Base-by-base conservation (phyloP, 2,113 vertebrate genomes). In the Hemiscyllium ocellatum region DNA sequence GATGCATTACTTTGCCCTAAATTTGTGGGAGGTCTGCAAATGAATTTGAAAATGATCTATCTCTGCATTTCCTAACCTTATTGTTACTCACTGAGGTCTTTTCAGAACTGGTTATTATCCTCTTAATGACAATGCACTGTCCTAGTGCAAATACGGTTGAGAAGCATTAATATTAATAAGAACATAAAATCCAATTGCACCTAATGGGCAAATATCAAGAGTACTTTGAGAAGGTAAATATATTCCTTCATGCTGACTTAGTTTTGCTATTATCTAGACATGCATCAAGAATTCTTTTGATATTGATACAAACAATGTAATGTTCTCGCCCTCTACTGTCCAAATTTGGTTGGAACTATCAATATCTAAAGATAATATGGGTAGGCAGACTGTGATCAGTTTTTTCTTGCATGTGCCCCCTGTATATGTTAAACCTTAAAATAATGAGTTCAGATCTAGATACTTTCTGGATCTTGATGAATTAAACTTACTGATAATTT, bases 1-100 rank as follows among this genome's bases (percentile, higher is more conserved):
- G n/a, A 56, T 66, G n/a, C 20, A n/a, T 91, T 91, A 61, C 33
- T n/a, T 66, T 93, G 33, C 61, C 89, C 33, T 47, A 13, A 50
- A 33, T 12, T 42, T 72, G 94, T 95, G 94, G 42, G 94, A 76
- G 94, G 94, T 95, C 68, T 52, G 42, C 69, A 95, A 95, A 72
- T 95, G 42, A 52, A 95, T 70, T 76, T 72, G 47, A 15, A 95
- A 95, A 95, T 33, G 69, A 95, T 76, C 42, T 29, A 52, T 76
- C 12, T 42, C 37, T 95, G 69, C 47, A 70, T 95, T 95, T 52
- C 3, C 47, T 52, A 37, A 33, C 68, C 42, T 93, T 68, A 93
- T 66, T 93, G 33, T 93, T 22, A 2, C 33, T n/a, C 66, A 93
- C 65, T 93, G 89, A 93, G 17, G 61, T 37, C 89, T 93, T 37